Percentiles rank a stretch among this genome's conserved stretches.
phyloP scores from a whole-genome alignment of 1,140 invertebrate species.

The Araneus ventricosus region DNA sequence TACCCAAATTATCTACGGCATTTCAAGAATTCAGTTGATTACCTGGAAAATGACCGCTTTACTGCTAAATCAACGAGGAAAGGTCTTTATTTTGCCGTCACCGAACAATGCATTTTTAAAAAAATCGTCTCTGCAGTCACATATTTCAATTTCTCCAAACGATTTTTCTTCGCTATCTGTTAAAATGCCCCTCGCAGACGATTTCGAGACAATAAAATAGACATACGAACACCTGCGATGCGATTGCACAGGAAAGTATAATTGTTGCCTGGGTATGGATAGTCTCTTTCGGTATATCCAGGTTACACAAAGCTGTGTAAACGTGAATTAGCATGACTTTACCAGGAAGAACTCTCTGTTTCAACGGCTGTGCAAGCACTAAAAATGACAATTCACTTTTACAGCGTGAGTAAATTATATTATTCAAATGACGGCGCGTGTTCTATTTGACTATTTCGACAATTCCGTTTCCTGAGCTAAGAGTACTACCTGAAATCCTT shows the following conservation, averaged over 20 bases:
- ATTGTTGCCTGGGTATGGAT: neutral
- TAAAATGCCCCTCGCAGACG: neutral
- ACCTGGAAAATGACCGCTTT: neutral
- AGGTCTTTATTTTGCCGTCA: neutral
- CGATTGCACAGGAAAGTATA: neutral
- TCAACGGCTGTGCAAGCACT: neutral
- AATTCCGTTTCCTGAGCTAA: neutral
- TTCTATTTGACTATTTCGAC: neutral
- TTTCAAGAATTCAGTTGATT: neutral
- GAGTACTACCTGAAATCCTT: neutral
- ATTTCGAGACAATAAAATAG: neutral
- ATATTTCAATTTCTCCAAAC: neutral
- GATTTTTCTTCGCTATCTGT: neutral
- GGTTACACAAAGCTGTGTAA: constrained; percentile 17
- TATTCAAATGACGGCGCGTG: constrained; percentile 11
- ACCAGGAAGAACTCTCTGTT: constrained; percentile 36
- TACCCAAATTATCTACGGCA: neutral
- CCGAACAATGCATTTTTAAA: neutral
- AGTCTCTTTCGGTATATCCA: neutral
- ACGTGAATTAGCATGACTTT: neutral
- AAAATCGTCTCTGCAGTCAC: neutral
- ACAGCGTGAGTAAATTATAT: constrained; percentile 22
- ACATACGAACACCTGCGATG: neutral
- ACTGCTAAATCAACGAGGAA: neutral
- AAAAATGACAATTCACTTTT: neutral